A percentile compares a stretch with the other conserved stretches of the same genome.
These are phyloP conservation scores for Cephus rjabovi DNA, from an alignment of 2,888 invertebrate species.

Conservation along the genomic window DNA sequence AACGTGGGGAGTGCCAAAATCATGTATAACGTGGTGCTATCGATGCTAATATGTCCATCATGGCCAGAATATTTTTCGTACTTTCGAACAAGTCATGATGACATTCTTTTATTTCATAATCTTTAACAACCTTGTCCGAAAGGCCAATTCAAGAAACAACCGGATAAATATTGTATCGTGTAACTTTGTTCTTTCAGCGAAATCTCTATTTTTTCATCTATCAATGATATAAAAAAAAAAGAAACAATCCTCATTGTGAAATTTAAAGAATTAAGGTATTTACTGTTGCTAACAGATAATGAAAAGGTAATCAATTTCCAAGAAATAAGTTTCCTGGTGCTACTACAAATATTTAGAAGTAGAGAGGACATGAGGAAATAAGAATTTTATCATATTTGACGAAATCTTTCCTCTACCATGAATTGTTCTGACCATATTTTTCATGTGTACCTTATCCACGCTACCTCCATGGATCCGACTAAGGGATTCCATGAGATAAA, in stretches of 20 bases:
- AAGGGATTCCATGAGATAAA: not conserved
- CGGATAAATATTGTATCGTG: not conserved
- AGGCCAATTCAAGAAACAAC: not conserved
- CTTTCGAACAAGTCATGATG: not conserved
- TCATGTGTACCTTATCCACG: slow-evolving; percentile 44
- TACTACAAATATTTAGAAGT: not conserved
- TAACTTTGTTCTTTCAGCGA: not conserved
- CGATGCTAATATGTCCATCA: not conserved
- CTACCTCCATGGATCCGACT: slow-evolving; percentile 32
- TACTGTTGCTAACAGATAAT: not conserved
- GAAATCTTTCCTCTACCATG: not conserved
- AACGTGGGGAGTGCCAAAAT: not conserved
- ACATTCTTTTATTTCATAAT: not conserved
- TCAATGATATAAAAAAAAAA: not conserved
- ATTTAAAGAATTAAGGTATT: not conserved
- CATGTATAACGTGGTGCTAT: not conserved
- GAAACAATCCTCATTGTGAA: not conserved
- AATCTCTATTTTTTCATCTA: not conserved
- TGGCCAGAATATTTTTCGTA: not conserved
- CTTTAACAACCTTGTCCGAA: not conserved
- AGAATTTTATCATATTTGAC: not conserved
- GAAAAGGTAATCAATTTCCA: not conserved
- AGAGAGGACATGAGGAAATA: not conserved
- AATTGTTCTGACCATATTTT: slow-evolving; percentile 27
- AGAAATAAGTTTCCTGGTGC: not conserved